phyloP scores from a whole-genome alignment of 2,797 vertebrate genomes.

The Tragelaphus oryx region DNA sequence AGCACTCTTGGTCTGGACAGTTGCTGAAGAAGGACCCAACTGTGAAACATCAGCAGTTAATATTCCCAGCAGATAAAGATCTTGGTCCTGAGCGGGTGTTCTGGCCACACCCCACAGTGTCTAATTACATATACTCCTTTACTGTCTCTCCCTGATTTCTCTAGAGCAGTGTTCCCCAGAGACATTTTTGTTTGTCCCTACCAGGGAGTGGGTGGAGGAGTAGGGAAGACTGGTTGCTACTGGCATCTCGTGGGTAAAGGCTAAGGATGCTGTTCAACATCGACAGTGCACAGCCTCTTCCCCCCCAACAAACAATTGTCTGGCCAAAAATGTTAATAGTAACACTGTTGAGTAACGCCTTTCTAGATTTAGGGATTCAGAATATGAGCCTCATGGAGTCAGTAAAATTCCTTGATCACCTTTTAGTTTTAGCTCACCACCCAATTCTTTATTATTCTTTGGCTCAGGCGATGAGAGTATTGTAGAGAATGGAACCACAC shows the following conservation, averaged over 20 bases:
- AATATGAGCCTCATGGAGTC: not conserved
- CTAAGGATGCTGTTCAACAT: not conserved
- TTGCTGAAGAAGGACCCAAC: not conserved
- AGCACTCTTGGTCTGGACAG: not conserved
- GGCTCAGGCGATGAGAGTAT: not conserved
- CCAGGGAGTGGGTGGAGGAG: not conserved
- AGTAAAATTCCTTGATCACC: not conserved
- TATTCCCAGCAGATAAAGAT: not conserved
- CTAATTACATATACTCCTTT: not conserved
- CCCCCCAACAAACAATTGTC: not conserved
- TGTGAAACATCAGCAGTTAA: not conserved
- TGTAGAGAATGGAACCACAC: not conserved
- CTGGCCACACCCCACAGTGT: not conserved
- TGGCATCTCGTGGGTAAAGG: not conserved
- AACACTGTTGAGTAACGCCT: not conserved
- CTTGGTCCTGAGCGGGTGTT: not conserved
- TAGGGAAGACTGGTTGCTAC: not conserved
- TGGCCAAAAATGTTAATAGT: not conserved
- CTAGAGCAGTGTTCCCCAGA: not conserved
- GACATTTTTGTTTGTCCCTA: not conserved
- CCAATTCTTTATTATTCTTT: not conserved
- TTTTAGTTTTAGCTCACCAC: not conserved
- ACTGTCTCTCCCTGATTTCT: not conserved
- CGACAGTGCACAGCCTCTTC: not conserved
- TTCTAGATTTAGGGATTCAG: not conserved